Base-by-base conservation (phyloP, 2,113 vertebrate genomes). In the Podiceps cristatus region DNA sequence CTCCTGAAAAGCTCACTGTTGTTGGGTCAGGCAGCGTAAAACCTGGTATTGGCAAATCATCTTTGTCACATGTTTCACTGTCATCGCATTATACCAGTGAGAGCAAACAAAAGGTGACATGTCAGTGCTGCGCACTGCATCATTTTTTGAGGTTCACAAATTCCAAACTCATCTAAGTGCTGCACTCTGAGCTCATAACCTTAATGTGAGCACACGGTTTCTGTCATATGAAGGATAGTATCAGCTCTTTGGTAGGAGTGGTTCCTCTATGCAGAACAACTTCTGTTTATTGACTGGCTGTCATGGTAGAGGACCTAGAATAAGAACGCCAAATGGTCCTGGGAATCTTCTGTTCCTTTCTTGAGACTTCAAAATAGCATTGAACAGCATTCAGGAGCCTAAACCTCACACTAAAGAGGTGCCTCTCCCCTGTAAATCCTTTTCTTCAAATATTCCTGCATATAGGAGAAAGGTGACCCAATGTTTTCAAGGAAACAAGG, bases 161-260 rank as follows among this genome's bases (percentile, higher is more conserved):
- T 58, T 78, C 45, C 56, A 58, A 33, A 33, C 20, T 83, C 53
- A 47, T 25, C 18, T 13, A 28, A 64, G 44, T 37, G 10, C 25
- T 60, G 33, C 0, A 0, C 11, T 63, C 37, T 1, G 1, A 73
- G 77, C 68, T 13, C 18, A 2, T 25, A 69, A 27, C 40, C 27
- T 56, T 63, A 33, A 14, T 4, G 10, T 0, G 4, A 73, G 35
- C 62, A 19, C 7, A 8, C 2, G 1, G 2, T 15, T 62, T 64
- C 40, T 73, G 62, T 75, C 22, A 7, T 12, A 5, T 5, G 58
- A 76, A 68, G 37, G 22, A 11, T 13, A 58, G 35, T 9, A 42
- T 9, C 33, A 69, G 27, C 7, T 53, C 59, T 58, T 49, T 83
- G n/a, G 27, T 53, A 31, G 55, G 53, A 72, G 42, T 13, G 18